These are phyloP conservation scores for Otus sunia DNA, from an alignment of 2,113 vertebrate species.

Conservation along the genomic window DNA sequence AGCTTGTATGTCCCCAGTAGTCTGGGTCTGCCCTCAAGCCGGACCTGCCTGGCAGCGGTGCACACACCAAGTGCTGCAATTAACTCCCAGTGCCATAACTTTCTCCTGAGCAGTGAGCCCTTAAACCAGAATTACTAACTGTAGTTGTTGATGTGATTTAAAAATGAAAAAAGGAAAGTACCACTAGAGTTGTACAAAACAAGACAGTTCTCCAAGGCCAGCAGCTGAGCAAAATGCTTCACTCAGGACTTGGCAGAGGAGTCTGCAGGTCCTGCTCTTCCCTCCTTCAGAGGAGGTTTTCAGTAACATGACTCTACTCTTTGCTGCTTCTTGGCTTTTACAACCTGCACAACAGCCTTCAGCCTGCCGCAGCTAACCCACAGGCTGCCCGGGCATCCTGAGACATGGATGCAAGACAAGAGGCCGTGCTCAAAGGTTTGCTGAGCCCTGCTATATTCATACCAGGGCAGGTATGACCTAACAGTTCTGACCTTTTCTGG, in stretches of 20 bases:
- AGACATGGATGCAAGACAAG: neutral
- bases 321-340: neutral
- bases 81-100: neutral
- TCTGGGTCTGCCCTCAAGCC: neutral
- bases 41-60: neutral
- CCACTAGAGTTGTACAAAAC: neutral
- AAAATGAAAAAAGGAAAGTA: neutral
- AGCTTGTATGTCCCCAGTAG: neutral
- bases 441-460: neutral
- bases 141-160: neutral
- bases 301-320: neutral
- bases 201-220: neutral
- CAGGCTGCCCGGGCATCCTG: neutral
- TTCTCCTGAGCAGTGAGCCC: neutral
- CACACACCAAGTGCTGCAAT: neutral
- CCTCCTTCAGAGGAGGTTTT: neutral
- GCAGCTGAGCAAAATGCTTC: rapidly evolving
- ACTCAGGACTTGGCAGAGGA: neutral
- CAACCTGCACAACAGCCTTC: neutral
- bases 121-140: neutral
- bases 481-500: neutral
- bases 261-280: neutral
- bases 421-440: neutral
- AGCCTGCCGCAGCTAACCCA: neutral
- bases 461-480: neutral